Percentiles rank a stretch among this genome's conserved stretches.
Evolutionary conservation across 2,888 invertebrate species (phyloP).

Genomic region (Catocala sponsa): DNA sequence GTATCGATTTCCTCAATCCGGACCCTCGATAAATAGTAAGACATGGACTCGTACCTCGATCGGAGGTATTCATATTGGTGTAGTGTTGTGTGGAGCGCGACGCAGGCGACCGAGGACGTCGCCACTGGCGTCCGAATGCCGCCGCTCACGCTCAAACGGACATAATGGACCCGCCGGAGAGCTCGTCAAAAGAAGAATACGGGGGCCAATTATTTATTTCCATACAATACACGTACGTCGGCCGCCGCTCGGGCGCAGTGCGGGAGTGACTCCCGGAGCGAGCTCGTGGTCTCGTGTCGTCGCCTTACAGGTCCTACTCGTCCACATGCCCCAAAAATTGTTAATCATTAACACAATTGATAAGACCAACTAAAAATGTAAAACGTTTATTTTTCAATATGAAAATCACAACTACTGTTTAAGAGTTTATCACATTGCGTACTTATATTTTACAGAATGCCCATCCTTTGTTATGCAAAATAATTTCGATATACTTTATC

Average conservation of each 20-base stretch:
- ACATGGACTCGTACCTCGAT: conserved; percentile 74
- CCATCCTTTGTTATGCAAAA: conserved; percentile 2
- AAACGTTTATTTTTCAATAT: too few relatives aligned
- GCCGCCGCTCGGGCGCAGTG: conserved; percentile 76
- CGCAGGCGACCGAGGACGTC: conserved; percentile 82
- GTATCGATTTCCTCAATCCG: conserved; percentile 37
- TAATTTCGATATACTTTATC: background rate
- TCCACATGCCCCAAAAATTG: background rate
- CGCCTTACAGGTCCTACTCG: background rate
- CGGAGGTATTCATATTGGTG: conserved; percentile 82
- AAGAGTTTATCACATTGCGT: too few relatives aligned
- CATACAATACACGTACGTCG: conserved; percentile 85
- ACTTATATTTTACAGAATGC: too few relatives aligned
- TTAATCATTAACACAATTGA: too few relatives aligned
- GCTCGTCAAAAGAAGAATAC: conserved; percentile 87
- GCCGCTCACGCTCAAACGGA: conserved; percentile 78
- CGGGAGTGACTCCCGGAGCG: conserved; percentile 74
- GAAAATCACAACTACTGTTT: too few relatives aligned
- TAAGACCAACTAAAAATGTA: too few relatives aligned
- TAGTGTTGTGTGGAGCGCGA: conserved; percentile 70
- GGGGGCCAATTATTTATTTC: conserved; percentile 84
- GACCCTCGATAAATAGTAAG: conserved; percentile 60
- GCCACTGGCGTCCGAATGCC: conserved; percentile 85
- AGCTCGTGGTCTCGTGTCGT: conserved; percentile 50
- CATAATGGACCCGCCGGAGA: conserved; percentile 84